A percentile compares a stretch with the other conserved stretches of the same genome.
Evolutionary conservation across 2,888 invertebrate genomes (phyloP).

Genomic region (Scaptomyza caliginosa): DNA sequence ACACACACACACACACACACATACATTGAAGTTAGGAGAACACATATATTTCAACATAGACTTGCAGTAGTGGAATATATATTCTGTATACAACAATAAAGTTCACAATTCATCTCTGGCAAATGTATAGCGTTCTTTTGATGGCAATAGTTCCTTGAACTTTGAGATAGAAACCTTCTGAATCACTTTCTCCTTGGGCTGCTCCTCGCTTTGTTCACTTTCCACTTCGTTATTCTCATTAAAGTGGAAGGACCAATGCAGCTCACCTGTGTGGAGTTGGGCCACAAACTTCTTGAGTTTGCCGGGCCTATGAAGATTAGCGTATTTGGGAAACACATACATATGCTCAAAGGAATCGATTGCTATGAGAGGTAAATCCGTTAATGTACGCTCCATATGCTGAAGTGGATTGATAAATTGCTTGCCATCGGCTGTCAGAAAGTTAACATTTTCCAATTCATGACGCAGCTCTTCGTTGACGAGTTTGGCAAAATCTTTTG

Average conservation of each 20-base stretch:
- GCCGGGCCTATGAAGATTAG: constrained; percentile 90
- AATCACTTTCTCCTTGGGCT: not conserved
- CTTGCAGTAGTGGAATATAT: not conserved
- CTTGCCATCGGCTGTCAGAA: constrained; percentile 96
- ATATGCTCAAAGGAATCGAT: constrained; percentile 99
- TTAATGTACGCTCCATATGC: constrained; percentile 94
- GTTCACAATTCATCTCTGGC: constrained; percentile 56
- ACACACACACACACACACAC: not conserved
- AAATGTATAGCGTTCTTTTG: constrained; percentile 96
- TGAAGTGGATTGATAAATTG: constrained; percentile 97
- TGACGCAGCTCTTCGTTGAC: constrained; percentile 89
- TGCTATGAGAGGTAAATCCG: constrained; percentile 96
- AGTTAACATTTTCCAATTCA: constrained; percentile 96
- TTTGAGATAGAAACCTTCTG: constrained; percentile 90
- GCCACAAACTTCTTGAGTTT: constrained; percentile 92
- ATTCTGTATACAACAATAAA: too few species aligned
- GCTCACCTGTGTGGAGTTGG: constrained; percentile 91
- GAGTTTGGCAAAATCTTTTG: constrained; percentile 91
- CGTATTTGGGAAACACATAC: constrained; percentile 94
- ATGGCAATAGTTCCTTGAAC: constrained; percentile 96
- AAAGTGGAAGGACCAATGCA: constrained; percentile 15
- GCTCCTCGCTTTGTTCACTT: not conserved
- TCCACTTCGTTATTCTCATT: not conserved
- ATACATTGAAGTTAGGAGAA: not conserved
- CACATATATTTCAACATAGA: too few species aligned